Conservation (phyloP, 2,797 vertebrate species). For the Phrynocephalus forsythii region DNA sequence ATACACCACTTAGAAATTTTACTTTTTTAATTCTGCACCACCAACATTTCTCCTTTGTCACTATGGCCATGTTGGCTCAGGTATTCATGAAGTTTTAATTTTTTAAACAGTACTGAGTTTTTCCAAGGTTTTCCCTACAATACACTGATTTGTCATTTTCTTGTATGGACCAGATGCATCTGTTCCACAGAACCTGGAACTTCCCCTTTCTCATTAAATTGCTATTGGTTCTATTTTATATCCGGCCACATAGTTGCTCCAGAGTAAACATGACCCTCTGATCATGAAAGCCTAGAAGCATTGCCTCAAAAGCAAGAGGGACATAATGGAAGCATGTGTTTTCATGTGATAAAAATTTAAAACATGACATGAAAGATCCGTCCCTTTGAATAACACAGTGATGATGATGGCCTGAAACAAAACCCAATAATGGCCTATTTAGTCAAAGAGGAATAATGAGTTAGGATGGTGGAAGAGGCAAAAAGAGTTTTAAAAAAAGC, state of each 20-base stretch:
- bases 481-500: not conserved
- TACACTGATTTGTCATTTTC: not conserved
- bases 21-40: too few species aligned
- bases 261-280: not conserved
- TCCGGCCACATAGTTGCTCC: not conserved
- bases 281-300: not conserved
- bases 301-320: not conserved
- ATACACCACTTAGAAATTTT: not conserved
- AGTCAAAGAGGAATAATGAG: not conserved
- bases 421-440: not conserved
- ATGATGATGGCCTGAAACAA: not conserved
- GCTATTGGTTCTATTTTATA: not conserved
- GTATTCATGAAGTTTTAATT: too few species aligned
- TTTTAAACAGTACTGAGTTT: too few species aligned
- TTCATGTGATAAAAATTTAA: not conserved
- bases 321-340: not conserved
- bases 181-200: too few species aligned
- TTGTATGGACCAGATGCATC: not conserved
- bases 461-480: not conserved
- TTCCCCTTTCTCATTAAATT: not conserved
- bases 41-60: too few species aligned
- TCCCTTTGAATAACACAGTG: not conserved
- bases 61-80: too few species aligned
- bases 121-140: too few species aligned
- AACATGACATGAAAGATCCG: not conserved